These are phyloP conservation scores for Marronus borbonicus DNA, from an alignment of 2,888 invertebrate genomes.

Conservation along the genomic window DNA sequence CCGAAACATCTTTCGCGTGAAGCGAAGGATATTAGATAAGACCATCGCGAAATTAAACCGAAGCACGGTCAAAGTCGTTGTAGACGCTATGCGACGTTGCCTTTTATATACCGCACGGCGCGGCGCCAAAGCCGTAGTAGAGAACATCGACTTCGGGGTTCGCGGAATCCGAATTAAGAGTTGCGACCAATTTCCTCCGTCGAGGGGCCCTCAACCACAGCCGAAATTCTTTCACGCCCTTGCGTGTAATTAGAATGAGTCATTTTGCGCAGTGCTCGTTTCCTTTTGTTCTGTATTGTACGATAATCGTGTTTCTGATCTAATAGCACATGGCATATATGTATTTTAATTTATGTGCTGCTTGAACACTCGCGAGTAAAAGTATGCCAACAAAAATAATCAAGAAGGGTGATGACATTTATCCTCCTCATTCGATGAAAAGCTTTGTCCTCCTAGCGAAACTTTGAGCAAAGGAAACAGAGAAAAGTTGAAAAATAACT, in stretches of 20 bases:
- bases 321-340: not conserved
- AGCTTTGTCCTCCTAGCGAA: too few relatives aligned
- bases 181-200: slow-evolving; percentile 44
- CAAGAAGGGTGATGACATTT: too few relatives aligned
- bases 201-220: slow-evolving; percentile 36
- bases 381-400: too few relatives aligned
- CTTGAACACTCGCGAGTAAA: not conserved
- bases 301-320: slow-evolving; percentile 16
- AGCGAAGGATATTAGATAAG: slow-evolving; percentile 36
- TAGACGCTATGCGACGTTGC: slow-evolving; percentile 32
- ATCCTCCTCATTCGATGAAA: too few relatives aligned
- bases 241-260: slow-evolving; percentile 47
- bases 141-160: slow-evolving; percentile 39
- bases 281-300: slow-evolving; percentile 37
- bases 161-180: slow-evolving; percentile 47
- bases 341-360: not conserved
- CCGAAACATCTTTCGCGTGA: slow-evolving; percentile 24
- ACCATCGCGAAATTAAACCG: slow-evolving; percentile 35
- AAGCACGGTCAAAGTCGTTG: slow-evolving; percentile 35
- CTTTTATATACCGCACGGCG: slow-evolving; percentile 18
- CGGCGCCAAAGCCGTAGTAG: slow-evolving; percentile 37
- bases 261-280: slow-evolving; percentile 39
- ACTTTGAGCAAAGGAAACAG: too few relatives aligned
- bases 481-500: too few relatives aligned
- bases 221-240: slow-evolving; percentile 47